Evolutionary conservation across 2,113 vertebrate species (phyloP), one percentile per base, ranked within the genome.

Genomic region (Sebastes fasciatus): DNA sequence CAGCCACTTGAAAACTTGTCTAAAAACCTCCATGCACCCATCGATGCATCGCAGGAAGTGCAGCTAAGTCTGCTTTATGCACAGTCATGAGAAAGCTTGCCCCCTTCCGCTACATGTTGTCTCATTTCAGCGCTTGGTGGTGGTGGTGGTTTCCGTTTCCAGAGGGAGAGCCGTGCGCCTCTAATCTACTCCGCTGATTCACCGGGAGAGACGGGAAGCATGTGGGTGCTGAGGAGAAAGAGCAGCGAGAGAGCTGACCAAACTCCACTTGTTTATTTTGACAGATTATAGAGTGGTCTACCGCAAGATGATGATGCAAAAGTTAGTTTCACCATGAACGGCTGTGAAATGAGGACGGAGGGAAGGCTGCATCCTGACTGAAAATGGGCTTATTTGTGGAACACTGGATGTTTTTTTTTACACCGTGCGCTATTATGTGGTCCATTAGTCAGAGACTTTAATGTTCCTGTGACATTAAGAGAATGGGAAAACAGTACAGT

Each of bases 221-320:
- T 84, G 81, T 51, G 74, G 75, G 73, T 10, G 48, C 84, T 45
- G 82, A 82, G 64, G 74, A 80, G 71, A 69, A 34, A 68, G 72
- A 61, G 9, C 75, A 66, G 83, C 17, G 2, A 79, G 60, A 45
- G 84, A 82, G 86, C 88, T 90, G 88, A 90, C 89, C 85, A 86
- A 90, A 86, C 84, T 91, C 72, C 45, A 75, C 55, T 83, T 91
- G 89, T 89, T 94, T 89, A 90, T 87, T 91, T 86, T 90, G 79
- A 91, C 86, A 90, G 87, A 92, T 91, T 90, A 88, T 60, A 88
- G 82, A 82, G 87, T 42, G 83, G 89, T 83, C 69, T 49, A 78
- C 91, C 87, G 48, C 83, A 84, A 75, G 83, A 55, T 8, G 34
- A 62, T 62, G 66, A 66, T 57, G 81, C 57, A 83, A 57, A 81